Base-by-base conservation (phyloP, 2,113 vertebrate species). In the Lanius ludovicianus region DNA sequence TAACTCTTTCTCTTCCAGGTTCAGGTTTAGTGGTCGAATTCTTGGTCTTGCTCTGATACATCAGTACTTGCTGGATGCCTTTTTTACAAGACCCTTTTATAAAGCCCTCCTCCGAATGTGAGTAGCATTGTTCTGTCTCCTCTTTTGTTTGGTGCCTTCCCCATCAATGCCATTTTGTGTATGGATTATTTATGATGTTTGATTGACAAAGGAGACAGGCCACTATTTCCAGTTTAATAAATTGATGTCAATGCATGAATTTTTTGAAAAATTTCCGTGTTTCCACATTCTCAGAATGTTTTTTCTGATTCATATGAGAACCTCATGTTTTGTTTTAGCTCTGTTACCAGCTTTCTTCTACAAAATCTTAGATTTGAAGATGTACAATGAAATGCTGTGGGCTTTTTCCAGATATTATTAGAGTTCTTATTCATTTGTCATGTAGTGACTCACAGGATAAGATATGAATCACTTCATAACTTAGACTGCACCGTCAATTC, bases 61-160 rank as follows among this genome's bases (percentile, higher is more conserved):
- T 97, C 99, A 99, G 96, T 99, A 99, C 97, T 98, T 99, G 96
- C 97, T 99, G 95, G 99, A 99, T 96, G 99, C 99, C 91, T 99
- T 99, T 98, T 99, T 99, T 77, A 99, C 99, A 30, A 97, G 99
- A 50, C 99, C 99, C 14, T 99, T 99, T 97, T 99, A 99, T 97
- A 99, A 99, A 98, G 99, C 99, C 60, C 99, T 99, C 50, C 99
- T 99, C 55, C 98, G 99, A 98, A 99, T 99, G 99, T 99, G 89
- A 98, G 99, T 98, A 96, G 24, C 82, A 62, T 28, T 76, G 23
- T 84, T 83, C 39, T 74, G 14, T 67, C 64, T 90, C 14, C 44
- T 59, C 57, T 70, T 44, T n/a, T 18, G 5, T 50, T 77, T 67
- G 21, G 30, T 64, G 84, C 57, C 57, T 84, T 87, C 56, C 53